A percentile compares a stretch with the other conserved stretches of the same genome.
These are phyloP conservation scores for Trichomalopsis sarcophagae DNA, from an alignment of 1,140 invertebrate genomes.

Conservation along the genomic window DNA sequence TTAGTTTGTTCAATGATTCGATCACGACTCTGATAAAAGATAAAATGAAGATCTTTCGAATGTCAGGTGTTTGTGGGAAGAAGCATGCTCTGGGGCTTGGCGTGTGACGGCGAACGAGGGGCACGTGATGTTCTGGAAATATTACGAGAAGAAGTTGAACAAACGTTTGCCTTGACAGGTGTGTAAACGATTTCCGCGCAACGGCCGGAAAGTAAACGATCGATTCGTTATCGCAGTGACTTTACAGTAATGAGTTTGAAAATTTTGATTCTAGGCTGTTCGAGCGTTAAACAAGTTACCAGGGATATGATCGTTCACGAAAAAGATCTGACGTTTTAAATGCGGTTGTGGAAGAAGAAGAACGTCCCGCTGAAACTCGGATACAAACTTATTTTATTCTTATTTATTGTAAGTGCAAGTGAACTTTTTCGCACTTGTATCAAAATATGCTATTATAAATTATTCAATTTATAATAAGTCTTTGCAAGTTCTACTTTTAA, in stretches of 20 bases:
- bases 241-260: not conserved
- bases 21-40: too few species aligned
- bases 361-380: too few species aligned
- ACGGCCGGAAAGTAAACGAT: too few species aligned
- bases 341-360: too few species aligned
- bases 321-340: too few species aligned
- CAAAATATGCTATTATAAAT: too few species aligned
- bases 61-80: constrained; percentile 89
- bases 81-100: constrained; percentile 91
- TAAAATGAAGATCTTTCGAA: constrained; percentile 38
- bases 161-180: constrained; percentile 83
- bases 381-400: too few species aligned
- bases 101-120: constrained; percentile 85
- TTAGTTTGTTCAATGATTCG: too few species aligned
- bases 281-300: constrained; percentile 77
- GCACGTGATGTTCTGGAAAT: constrained; percentile 84
- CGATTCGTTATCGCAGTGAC: not conserved
- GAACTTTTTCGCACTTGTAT: too few species aligned
- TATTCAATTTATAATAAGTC: too few species aligned
- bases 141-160: constrained; percentile 85
- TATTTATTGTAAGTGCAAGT: too few species aligned
- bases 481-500: too few species aligned
- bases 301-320: constrained; percentile 76
- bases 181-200: not conserved
- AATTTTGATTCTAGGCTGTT: constrained; percentile 70